Evolutionary conservation across 1,140 invertebrate species (phyloP).

Genomic region (Parasteatoda tepidariorum): DNA sequence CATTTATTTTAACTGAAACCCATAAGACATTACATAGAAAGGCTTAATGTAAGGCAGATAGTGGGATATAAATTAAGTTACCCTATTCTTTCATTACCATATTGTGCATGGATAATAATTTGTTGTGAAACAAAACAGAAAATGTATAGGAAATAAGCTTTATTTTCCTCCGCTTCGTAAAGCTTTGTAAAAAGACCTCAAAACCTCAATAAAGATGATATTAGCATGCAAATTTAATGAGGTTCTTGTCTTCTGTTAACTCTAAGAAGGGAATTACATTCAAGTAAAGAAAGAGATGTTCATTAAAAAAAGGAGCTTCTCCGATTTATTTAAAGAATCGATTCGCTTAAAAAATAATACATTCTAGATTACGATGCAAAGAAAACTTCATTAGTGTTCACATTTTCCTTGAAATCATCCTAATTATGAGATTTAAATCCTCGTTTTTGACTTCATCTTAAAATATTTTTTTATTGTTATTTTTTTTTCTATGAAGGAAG

Average conservation of each 20-base stretch:
- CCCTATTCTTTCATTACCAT: not conserved
- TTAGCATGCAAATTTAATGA: conserved; percentile 52
- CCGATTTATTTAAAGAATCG: not conserved
- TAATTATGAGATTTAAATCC: not conserved
- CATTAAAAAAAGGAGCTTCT: not conserved
- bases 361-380: not conserved
- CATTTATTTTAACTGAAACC: too few relatives aligned
- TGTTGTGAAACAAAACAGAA: not conserved
- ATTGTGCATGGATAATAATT: not conserved
- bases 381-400: not conserved
- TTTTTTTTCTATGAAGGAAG: too few relatives aligned
- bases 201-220: conserved; percentile 31
- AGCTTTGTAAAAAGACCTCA: not conserved
- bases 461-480: too few relatives aligned
- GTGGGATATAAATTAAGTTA: not conserved
- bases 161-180: not conserved
- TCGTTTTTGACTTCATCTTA: not conserved
- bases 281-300: not conserved
- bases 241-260: not conserved
- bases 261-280: not conserved
- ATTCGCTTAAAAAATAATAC: not conserved
- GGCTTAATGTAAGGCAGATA: too few relatives aligned
- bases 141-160: not conserved
- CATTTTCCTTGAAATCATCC: not conserved
- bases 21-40: too few relatives aligned